These are phyloP conservation scores for Pocota personata DNA, from an alignment of 2,888 invertebrate genomes.

Conservation along the genomic window DNA sequence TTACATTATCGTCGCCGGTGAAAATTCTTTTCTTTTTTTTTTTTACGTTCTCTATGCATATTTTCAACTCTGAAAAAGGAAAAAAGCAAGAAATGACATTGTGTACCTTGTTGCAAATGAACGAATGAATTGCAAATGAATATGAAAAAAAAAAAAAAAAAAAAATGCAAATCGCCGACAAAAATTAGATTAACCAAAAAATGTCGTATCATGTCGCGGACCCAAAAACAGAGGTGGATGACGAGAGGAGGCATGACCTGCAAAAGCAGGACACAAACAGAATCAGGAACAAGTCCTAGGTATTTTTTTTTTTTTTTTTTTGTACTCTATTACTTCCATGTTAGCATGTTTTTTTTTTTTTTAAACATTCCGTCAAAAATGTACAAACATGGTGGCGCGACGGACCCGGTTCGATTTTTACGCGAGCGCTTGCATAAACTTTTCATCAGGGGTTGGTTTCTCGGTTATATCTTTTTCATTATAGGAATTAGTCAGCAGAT, in stretches of 20 bases:
- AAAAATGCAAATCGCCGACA: constrained; percentile 22
- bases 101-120: constrained; percentile 61
- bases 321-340: constrained; percentile 30
- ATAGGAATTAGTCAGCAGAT: constrained; percentile 62
- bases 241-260: constrained; percentile 19
- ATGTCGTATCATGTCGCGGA: constrained; percentile 48
- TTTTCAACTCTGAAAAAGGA: not conserved
- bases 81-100: constrained; percentile 19
- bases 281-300: constrained; percentile 37
- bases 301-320: constrained; percentile 8
- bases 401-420: constrained; percentile 3
- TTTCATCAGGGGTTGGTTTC: constrained; percentile 36
- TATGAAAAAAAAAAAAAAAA: constrained; percentile 4
- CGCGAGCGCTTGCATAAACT: constrained; percentile 47
- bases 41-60: constrained; percentile 10
- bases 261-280: constrained; percentile 51
- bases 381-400: constrained; percentile 39
- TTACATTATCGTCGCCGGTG: constrained; percentile 65
- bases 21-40: constrained; percentile 13
- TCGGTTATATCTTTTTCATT: constrained; percentile 45
- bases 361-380: constrained; percentile 27
- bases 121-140: constrained; percentile 63
- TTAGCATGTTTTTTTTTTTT: constrained; percentile 33
- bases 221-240: not conserved
- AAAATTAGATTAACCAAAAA: constrained; percentile 69